phyloP scores from a whole-genome alignment of 2,888 invertebrate species.

The Stenchaetothrips biformis region DNA sequence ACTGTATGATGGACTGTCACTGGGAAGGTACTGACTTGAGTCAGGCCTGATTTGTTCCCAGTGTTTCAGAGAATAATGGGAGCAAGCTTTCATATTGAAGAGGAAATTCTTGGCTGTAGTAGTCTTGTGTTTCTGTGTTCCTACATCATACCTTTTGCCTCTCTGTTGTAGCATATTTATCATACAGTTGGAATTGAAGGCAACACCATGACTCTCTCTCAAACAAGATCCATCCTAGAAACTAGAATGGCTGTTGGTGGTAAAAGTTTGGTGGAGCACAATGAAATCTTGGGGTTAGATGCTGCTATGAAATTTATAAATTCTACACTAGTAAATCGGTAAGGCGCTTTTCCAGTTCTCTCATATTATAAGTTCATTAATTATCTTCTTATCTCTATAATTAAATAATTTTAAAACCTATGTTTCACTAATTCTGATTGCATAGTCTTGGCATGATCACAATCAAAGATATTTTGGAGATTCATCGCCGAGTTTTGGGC shows the following conservation, averaged over 20 bases:
- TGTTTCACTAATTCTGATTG: constrained; percentile 36
- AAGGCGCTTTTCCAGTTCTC: constrained; percentile 34
- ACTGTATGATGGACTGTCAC: no score
- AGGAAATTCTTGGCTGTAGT: neutral
- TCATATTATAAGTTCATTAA: constrained; percentile 35
- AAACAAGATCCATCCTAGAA: constrained; percentile 87
- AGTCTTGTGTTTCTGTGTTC: neutral
- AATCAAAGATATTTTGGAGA: constrained; percentile 81
- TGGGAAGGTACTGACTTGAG: no score
- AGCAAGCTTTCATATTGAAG: neutral
- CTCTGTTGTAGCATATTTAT: constrained; percentile 67
- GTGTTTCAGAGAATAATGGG: neutral
- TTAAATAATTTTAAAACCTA: neutral
- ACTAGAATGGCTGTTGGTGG: constrained; percentile 80
- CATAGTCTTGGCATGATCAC: constrained; percentile 67
- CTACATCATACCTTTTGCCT: neutral
- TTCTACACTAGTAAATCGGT: constrained; percentile 67
- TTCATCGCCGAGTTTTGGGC: constrained; percentile 88
- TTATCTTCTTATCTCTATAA: neutral
- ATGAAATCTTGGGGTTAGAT: constrained; percentile 92
- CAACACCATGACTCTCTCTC: constrained; percentile 90
- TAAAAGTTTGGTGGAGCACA: constrained; percentile 93
- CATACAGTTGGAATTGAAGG: constrained; percentile 97
- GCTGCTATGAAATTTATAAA: constrained; percentile 91
- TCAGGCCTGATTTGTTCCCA: no score